These are phyloP conservation scores for Drosophila kikkawai DNA, from an alignment of 1,140 invertebrate genomes.

Conservation along the genomic window DNA sequence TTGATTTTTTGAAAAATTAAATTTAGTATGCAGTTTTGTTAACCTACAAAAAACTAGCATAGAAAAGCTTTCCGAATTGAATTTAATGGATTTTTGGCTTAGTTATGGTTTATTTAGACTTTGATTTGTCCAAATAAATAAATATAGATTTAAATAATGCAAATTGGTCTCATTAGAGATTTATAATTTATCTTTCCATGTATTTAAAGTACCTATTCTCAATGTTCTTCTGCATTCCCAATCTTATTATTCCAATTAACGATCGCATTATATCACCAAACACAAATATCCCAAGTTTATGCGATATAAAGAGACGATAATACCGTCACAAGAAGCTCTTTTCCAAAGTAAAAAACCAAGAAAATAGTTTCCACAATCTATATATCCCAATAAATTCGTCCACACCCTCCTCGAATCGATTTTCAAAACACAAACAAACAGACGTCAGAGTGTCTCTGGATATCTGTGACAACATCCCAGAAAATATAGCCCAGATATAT, in stretches of 20 bases:
- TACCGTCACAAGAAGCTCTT: not conserved
- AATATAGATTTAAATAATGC: too few species aligned
- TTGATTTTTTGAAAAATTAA: too few species aligned
- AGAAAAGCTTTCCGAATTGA: too few species aligned
- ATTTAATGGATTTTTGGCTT: too few species aligned
- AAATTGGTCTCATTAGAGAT: too few species aligned
- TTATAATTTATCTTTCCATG: not conserved
- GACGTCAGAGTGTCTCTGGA: slow-evolving; percentile 10
- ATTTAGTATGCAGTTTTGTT: too few species aligned
- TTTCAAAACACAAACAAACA: slow-evolving; percentile 7
- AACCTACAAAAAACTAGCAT: too few species aligned
- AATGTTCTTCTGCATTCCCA: not conserved
- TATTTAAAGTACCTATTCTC: not conserved
- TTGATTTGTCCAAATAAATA: too few species aligned
- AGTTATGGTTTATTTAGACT: too few species aligned
- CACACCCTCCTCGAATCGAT: slow-evolving; percentile 4
- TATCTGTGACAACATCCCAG: slow-evolving; percentile 5
- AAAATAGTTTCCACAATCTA: not conserved
- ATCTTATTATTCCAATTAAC: not conserved
- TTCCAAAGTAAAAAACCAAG: not conserved
- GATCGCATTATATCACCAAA: not conserved
- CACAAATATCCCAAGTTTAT: not conserved
- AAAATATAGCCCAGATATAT: slow-evolving; percentile 5
- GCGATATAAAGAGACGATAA: not conserved
- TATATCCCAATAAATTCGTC: slow-evolving; percentile 8